Conservation (phyloP, 2,113 vertebrate species). For the Nasalis larvatus region DNA sequence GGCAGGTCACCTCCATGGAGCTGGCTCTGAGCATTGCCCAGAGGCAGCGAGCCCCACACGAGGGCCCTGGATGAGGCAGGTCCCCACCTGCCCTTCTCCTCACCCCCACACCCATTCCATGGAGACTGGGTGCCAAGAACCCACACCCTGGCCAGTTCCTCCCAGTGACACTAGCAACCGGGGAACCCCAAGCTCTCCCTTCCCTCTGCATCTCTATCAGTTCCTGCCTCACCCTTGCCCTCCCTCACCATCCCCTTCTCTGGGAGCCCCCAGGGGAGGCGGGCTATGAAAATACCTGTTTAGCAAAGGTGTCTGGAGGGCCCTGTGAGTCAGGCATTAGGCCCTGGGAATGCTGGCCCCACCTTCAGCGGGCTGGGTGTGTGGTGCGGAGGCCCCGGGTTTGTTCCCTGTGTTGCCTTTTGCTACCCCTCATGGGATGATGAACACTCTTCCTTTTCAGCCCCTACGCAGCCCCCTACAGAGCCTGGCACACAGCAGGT, state of each 20-base stretch:
- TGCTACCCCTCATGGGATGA: no score
- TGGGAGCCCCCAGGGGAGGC: not conserved
- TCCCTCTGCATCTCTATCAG: not conserved
- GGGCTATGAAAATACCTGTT: not conserved
- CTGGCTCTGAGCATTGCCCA: constrained; percentile 73
- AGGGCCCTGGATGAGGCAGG: not conserved
- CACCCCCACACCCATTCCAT: constrained; percentile 37
- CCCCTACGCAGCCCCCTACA: accelerated
- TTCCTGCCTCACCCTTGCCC: not conserved
- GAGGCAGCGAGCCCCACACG: constrained; percentile 60
- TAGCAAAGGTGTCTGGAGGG: not conserved
- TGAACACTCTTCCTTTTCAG: not conserved
- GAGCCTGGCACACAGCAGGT: not conserved
- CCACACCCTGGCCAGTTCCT: constrained; percentile 74
- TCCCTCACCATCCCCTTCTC: constrained; percentile 43
- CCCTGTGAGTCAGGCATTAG: not conserved
- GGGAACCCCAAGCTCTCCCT: not conserved
- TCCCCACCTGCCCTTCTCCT: not conserved
- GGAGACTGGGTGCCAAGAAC: constrained; percentile 64
- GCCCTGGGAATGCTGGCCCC: not conserved
- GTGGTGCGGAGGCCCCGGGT: not conserved
- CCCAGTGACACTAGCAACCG: constrained; percentile 68
- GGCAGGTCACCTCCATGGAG: constrained; percentile 71
- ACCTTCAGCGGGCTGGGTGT: constrained; percentile 57
- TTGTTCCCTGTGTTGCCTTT: not conserved